Evolutionary conservation across 2,888 invertebrate species (phyloP).

Genomic region (Hofmannophila pseudospretella): DNA sequence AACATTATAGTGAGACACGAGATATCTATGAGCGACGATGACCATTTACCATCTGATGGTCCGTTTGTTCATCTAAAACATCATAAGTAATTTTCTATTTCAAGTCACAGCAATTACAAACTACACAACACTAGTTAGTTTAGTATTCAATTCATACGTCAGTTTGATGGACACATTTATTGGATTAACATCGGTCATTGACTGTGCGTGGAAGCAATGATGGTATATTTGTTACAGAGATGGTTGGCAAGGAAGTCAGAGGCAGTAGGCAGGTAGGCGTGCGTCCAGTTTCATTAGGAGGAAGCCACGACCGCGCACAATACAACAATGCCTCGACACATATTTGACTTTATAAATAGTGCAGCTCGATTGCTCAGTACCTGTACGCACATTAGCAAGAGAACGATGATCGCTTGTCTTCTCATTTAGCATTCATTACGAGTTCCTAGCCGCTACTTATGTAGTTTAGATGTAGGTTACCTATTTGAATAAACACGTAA

Average conservation of each 20-base stretch:
- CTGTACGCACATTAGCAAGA: slow-evolving; percentile 27
- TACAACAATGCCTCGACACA: slow-evolving; percentile 65
- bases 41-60: too few species aligned
- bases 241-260: slow-evolving; percentile 45
- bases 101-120: too few species aligned
- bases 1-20: too few species aligned
- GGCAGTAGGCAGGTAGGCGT: slow-evolving; percentile 39
- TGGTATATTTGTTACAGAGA: slow-evolving; percentile 24
- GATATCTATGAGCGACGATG: too few species aligned
- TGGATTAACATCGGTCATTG: slow-evolving; percentile 21
- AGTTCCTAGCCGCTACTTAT: neutral
- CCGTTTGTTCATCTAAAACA: too few species aligned
- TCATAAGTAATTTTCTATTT: too few species aligned
- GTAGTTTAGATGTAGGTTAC: too few species aligned
- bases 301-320: slow-evolving; percentile 57
- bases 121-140: too few species aligned
- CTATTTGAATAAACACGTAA: too few species aligned
- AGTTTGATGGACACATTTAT: neutral
- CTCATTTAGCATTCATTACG: neutral
- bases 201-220: slow-evolving; percentile 23
- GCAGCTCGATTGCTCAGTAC: slow-evolving; percentile 41
- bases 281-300: slow-evolving; percentile 52
- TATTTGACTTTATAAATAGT: slow-evolving; percentile 73
- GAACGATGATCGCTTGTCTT: slow-evolving; percentile 8
- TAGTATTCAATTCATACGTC: too few species aligned